These are phyloP conservation scores for Scylla paramamosain DNA, from an alignment of 1,140 invertebrate species.

Conservation along the genomic window DNA sequence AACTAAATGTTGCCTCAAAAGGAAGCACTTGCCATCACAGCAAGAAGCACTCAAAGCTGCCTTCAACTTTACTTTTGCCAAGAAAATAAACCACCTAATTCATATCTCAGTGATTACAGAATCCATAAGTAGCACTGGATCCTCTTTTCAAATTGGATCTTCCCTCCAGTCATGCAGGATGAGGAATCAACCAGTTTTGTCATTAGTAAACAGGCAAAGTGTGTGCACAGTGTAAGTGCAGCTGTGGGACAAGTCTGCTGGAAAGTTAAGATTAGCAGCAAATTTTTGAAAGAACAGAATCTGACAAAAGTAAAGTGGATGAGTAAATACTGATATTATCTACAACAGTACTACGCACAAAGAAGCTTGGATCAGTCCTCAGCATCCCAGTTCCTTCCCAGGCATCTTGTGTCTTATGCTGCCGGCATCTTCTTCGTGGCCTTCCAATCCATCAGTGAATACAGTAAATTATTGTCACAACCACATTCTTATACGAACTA, in stretches of 20 bases:
- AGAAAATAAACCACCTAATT: neutral
- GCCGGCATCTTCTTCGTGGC: neutral
- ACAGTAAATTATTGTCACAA: conserved; percentile 23
- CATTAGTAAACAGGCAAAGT: neutral
- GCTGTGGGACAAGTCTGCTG: neutral
- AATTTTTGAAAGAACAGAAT: neutral
- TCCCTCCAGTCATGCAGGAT: neutral
- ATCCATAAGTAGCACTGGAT: neutral
- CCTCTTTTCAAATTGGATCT: neutral
- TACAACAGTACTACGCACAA: neutral
- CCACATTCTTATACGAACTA: neutral
- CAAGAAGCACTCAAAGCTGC: neutral
- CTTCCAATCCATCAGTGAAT: neutral
- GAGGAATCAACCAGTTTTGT: neutral
- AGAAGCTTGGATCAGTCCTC: neutral
- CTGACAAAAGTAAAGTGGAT: neutral
- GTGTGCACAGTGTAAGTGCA: neutral
- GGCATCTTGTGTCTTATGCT: neutral
- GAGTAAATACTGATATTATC: neutral
- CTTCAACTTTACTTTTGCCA: neutral
- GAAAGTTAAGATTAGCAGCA: neutral
- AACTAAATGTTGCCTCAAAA: neutral
- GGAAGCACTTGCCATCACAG: conserved; percentile 7
- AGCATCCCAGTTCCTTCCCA: neutral
- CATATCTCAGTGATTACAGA: too few species aligned